Base-by-base conservation (phyloP, 2,797 vertebrate genomes). In the Sarcophilus harrisii region DNA sequence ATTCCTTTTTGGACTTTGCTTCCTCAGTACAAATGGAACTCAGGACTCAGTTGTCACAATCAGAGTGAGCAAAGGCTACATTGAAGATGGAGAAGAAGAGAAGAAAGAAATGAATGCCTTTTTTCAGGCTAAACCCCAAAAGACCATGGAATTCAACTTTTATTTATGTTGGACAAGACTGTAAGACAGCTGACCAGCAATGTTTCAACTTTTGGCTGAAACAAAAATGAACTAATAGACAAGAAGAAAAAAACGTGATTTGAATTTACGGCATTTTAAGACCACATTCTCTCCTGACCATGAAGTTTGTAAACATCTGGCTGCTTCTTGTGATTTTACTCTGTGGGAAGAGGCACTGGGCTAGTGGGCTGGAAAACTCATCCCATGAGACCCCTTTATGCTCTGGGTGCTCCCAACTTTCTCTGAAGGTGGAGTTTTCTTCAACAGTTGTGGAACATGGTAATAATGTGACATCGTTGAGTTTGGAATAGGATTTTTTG, bases 31-130 rank as follows among this genome's bases (percentile, higher is more conserved):
- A 96, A 96, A 99, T 99, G 99, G 99, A 98, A 90, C 32, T 95
- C 52, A 97, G 98, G 98, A 98, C 99, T 97, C 97, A 94, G 95
- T 98, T 98, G 97, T 97, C 98, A 97, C 98, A 97, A 98, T 96
- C 96, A 28, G 98, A 99, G 99, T 99, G 99, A 99, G 98, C 18
- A 92, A 97, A 99, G 98, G 98, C 93, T 97, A 98, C 92, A 97
- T 97, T 98, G 98, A 99, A 98, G 98, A 99, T 99, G 99, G 99
- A 99, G 99, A 99, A 99, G 98, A 99, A 99, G 99, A 99, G 99
- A 96, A 99, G 99, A 99, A 99, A 99, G 99, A 99, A 99, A 99
- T 99, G 98, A 99, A 98, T 98, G 98, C 96, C 99, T 98, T 98
- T 98, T 98, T 95, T 98, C 98, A 93, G 99, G 99, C 99, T 98